Evolutionary conservation across 2,113 vertebrate species (phyloP).

Genomic region (Phylloscopus trochilus): DNA sequence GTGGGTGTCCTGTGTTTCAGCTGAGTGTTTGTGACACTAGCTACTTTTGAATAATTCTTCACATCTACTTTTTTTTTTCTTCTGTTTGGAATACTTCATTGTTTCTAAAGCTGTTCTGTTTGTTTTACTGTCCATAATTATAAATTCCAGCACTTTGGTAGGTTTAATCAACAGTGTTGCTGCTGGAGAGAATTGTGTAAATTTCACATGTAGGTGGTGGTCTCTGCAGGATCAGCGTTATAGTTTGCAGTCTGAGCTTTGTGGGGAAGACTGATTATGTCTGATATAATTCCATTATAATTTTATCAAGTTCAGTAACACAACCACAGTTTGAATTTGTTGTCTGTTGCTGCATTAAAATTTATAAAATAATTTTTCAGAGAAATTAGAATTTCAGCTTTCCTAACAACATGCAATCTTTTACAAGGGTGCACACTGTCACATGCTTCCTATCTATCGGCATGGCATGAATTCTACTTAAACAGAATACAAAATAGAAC

Average conservation of each 20-base stretch:
- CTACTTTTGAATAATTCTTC: neutral
- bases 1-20: neutral
- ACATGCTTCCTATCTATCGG: neutral
- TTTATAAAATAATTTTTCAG: neutral
- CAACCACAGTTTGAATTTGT: neutral
- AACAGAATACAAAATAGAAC: neutral
- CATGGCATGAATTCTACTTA: neutral
- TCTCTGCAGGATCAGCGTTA: neutral
- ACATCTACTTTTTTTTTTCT: neutral
- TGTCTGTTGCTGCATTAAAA: neutral
- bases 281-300: neutral
- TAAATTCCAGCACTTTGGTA: neutral
- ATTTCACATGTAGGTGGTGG: neutral
- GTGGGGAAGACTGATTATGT: neutral
- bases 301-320: neutral
- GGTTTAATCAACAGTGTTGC: neutral
- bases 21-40: neutral
- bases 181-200: neutral
- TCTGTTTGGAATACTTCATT: neutral
- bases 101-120: neutral
- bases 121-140: neutral
- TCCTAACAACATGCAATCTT: neutral
- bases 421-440: neutral
- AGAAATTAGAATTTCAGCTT: neutral
- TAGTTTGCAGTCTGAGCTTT: neutral